These are phyloP conservation scores for Strix uralensis DNA, from an alignment of 2,113 vertebrate species.

Conservation along the genomic window DNA sequence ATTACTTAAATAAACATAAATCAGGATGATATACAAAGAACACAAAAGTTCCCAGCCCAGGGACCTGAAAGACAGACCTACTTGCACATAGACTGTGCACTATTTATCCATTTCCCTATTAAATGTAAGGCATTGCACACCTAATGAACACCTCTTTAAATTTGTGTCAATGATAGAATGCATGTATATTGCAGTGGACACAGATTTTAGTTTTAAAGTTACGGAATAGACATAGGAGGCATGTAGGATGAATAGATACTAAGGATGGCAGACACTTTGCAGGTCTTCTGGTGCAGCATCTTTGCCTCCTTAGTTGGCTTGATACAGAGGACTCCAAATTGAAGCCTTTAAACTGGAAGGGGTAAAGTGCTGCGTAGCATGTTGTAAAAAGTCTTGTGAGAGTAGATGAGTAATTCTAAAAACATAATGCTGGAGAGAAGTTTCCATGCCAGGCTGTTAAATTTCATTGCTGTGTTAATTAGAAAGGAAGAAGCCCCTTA, in stretches of 20 bases:
- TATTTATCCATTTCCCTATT: not conserved
- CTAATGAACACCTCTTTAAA: not conserved
- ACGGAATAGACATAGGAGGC: not conserved
- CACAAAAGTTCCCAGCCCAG: not conserved
- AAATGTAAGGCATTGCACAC: not conserved
- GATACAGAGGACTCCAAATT: not conserved
- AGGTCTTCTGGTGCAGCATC: not conserved
- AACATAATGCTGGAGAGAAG: not conserved
- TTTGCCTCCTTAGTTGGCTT: not conserved
- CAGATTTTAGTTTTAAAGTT: not conserved
- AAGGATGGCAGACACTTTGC: not conserved
- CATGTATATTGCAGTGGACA: not conserved
- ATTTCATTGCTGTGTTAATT: constrained; percentile 17
- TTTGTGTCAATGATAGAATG: not conserved
- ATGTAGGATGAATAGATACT: not conserved
- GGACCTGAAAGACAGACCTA: not conserved
- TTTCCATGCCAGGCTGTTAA: not conserved
- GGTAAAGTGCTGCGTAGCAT: not conserved
- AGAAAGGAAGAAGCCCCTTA: not conserved
- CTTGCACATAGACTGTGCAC: not conserved
- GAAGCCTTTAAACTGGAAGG: not conserved
- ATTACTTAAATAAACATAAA: constrained; percentile 44
- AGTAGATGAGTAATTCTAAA: not conserved
- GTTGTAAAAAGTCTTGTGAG: not conserved
- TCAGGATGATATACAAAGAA: not conserved